A percentile compares a stretch with the other conserved stretches of the same genome.
These are phyloP conservation scores for Drosophila dives DNA, from an alignment of 2,888 invertebrate genomes.

Conservation along the genomic window DNA sequence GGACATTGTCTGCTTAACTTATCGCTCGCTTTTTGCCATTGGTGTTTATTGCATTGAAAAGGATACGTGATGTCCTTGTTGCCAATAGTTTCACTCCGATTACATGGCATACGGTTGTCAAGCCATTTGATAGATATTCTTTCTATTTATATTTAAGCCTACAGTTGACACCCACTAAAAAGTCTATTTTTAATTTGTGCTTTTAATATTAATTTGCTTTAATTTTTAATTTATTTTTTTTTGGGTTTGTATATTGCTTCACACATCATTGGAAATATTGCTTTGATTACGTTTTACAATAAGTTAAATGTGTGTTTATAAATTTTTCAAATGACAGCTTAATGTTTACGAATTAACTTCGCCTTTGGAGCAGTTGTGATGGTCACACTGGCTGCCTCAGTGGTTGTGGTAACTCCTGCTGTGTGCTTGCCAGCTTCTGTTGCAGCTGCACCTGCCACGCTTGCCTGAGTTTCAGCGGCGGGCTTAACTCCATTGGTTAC, in stretches of 20 bases:
- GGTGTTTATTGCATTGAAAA: slow-evolving; percentile 65
- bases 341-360: slow-evolving; percentile 4
- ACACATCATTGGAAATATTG: too few species aligned
- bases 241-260: too few species aligned
- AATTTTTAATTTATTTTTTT: neutral
- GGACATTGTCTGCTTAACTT: slow-evolving; percentile 32
- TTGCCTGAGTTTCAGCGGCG: neutral
- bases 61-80: slow-evolving; percentile 59
- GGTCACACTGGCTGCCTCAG: neutral
- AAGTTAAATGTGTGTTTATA: neutral
- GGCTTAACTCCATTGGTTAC: neutral
- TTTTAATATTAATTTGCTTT: neutral
- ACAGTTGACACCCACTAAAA: neutral
- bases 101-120: slow-evolving; percentile 10
- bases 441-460: slow-evolving; percentile 1
- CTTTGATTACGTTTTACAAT: neutral
- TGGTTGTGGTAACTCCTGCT: neutral
- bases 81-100: slow-evolving; percentile 4
- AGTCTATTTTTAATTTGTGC: accelerated
- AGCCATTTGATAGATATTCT: slow-evolving; percentile 22
- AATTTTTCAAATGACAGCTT: neutral
- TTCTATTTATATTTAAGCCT: neutral
- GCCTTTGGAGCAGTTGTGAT: slow-evolving; percentile 1
- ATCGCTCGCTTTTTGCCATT: slow-evolving; percentile 35
- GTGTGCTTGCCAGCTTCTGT: slow-evolving; percentile 18